These are phyloP conservation scores for Otis tarda DNA, from an alignment of 2,113 vertebrate species.

Conservation along the genomic window DNA sequence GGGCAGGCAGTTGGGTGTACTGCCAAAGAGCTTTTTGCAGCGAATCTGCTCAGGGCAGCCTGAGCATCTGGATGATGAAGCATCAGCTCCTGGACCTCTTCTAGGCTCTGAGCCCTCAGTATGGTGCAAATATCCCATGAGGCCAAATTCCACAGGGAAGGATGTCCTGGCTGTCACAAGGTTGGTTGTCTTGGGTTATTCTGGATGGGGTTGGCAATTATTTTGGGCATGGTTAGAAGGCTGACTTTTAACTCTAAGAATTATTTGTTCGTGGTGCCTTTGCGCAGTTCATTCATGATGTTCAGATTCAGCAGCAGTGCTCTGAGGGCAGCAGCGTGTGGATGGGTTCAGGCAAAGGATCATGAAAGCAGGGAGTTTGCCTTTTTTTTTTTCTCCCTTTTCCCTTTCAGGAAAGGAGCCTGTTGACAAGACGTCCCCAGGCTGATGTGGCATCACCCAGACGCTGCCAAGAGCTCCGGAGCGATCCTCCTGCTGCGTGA, in stretches of 20 bases:
- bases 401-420: not conserved
- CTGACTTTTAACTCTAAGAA: not conserved
- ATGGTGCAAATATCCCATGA: not conserved
- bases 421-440: not conserved
- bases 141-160: fast-evolving
- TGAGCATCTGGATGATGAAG: not conserved
- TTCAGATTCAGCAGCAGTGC: not conserved
- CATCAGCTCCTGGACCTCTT: not conserved
- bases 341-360: not conserved
- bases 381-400: not conserved
- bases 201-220: not conserved
- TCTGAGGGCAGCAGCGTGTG: not conserved
- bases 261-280: not conserved
- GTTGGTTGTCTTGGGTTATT: not conserved
- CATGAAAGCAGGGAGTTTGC: not conserved
- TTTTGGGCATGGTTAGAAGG: not conserved
- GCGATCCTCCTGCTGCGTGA: fast-evolving
- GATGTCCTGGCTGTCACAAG: not conserved
- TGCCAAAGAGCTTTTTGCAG: not conserved
- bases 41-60: fast-evolving
- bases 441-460: not conserved
- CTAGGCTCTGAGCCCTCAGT: not conserved
- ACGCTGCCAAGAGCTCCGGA: fast-evolving
- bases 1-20: not conserved
- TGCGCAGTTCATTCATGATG: fast-evolving